Evolutionary conservation across 1,140 invertebrate genomes (phyloP).

Genomic region (honey bee (Apis mellifera)): DNA sequence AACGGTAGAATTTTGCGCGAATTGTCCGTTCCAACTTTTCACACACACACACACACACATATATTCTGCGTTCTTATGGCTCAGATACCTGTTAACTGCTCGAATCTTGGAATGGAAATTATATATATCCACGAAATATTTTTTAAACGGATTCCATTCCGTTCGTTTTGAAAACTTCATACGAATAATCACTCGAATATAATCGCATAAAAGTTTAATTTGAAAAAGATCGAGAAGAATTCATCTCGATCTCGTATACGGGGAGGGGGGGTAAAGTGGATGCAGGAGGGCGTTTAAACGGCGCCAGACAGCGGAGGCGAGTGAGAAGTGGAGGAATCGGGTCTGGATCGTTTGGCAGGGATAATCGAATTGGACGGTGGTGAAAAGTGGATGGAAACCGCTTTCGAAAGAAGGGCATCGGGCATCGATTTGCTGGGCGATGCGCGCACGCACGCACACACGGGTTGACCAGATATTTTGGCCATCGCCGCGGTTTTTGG

Average conservation of each 20-base stretch:
- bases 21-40: not conserved
- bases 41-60: not conserved
- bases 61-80: not conserved
- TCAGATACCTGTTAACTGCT: not conserved
- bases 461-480: slow-evolving; percentile 29
- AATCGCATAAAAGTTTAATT: no score
- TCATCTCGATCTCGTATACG: no score
- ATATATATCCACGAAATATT: no score
- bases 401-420: not conserved
- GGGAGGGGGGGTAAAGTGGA: no score
- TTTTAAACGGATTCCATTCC: no score
- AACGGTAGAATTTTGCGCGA: not conserved
- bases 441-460: no score
- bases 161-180: no score
- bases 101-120: no score
- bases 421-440: slow-evolving; percentile 14
- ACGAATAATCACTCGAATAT: no score
- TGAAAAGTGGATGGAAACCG: slow-evolving; percentile 21
- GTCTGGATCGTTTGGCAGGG: not conserved
- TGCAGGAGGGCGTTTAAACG: not conserved
- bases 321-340: not conserved
- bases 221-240: no score
- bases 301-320: not conserved
- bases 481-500: slow-evolving; percentile 38
- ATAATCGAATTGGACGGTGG: slow-evolving; percentile 1